A percentile compares a stretch with the other conserved stretches of the same genome.
phyloP scores from a whole-genome alignment of 2,797 vertebrate species.

The Lutjanus argentimaculatus region DNA sequence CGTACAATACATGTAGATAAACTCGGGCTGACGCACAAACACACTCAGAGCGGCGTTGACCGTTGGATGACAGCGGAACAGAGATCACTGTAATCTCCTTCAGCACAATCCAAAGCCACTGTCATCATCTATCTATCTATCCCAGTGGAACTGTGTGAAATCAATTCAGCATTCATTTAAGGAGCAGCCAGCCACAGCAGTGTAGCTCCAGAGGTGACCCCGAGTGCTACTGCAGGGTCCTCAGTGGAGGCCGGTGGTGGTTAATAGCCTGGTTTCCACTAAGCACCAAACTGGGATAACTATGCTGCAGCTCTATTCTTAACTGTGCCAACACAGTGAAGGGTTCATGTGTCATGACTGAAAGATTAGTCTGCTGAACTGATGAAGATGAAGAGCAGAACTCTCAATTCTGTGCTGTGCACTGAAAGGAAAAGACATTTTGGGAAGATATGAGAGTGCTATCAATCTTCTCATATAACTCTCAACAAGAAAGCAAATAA shows the following conservation, averaged over 20 bases:
- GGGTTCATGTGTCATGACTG: background rate
- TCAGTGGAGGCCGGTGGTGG: constrained; percentile 37
- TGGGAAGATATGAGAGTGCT: background rate
- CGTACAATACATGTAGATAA: constrained; percentile 21
- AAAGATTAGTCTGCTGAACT: background rate
- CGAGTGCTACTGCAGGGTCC: constrained; percentile 42
- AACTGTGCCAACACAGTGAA: constrained; percentile 13
- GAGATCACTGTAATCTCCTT: constrained; percentile 77
- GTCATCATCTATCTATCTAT: constrained; percentile 75
- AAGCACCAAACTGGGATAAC: constrained; percentile 30
- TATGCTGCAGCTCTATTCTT: background rate
- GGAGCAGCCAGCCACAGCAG: constrained; percentile 62
- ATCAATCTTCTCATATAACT: too few species aligned
- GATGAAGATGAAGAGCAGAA: background rate
- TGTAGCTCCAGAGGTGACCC: constrained; percentile 72
- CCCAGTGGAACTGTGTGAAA: constrained; percentile 75
- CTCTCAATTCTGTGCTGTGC: background rate
- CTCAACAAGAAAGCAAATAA: too few species aligned
- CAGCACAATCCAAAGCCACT: constrained; percentile 75
- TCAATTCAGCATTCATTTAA: constrained; percentile 82
- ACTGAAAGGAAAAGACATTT: background rate
- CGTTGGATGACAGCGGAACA: constrained; percentile 65
- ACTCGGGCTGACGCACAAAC: constrained; percentile 16
- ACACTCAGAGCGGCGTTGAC: constrained; percentile 8
- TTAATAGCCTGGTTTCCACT: constrained; percentile 43